Conservation (phyloP, 2,113 vertebrate species). For the Oryzias javanicus region DNA sequence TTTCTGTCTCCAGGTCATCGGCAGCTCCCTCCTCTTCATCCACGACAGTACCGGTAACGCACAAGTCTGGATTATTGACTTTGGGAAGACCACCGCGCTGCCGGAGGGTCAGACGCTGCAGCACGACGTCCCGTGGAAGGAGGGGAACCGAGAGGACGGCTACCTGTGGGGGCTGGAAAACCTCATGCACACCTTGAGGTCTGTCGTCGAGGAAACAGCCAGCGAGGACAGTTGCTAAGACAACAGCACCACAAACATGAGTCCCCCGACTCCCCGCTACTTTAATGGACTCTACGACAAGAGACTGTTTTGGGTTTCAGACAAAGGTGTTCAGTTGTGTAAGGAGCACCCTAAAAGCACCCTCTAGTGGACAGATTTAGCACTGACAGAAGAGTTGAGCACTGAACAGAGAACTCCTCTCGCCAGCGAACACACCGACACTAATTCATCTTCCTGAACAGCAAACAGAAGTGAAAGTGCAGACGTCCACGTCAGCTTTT, state of each 20-base stretch:
- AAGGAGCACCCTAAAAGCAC: too few species aligned
- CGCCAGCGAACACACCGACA: slow-evolving; percentile 47
- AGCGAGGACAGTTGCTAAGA: slow-evolving; percentile 12
- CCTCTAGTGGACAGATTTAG: not conserved
- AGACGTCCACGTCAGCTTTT: slow-evolving; percentile 23
- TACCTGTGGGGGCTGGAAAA: slow-evolving; percentile 95
- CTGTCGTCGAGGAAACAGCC: slow-evolving; percentile 26
- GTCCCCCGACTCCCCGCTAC: slow-evolving; percentile 23
- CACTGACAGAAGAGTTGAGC: slow-evolving; percentile 15
- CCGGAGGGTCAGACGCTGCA: slow-evolving; percentile 86
- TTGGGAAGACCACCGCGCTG: slow-evolving; percentile 91
- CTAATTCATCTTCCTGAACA: slow-evolving; percentile 48
- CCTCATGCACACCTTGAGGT: slow-evolving; percentile 79
- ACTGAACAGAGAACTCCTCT: slow-evolving; percentile 10
- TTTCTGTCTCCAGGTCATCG: slow-evolving; percentile 81
- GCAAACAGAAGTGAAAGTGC: slow-evolving; percentile 37
- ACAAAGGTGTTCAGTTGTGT: too few species aligned
- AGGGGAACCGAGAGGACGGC: slow-evolving; percentile 96
- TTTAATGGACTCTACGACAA: slow-evolving; percentile 5
- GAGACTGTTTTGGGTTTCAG: slow-evolving; percentile 1
- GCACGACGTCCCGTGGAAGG: slow-evolving; percentile 89
- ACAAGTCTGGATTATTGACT: slow-evolving; percentile 97
- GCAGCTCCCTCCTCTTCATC: slow-evolving; percentile 97
- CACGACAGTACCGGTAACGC: slow-evolving; percentile 88
- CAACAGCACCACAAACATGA: slow-evolving; percentile 14